Base-by-base conservation (phyloP, 2,113 vertebrate genomes). In the Neogobius melanostomus region DNA sequence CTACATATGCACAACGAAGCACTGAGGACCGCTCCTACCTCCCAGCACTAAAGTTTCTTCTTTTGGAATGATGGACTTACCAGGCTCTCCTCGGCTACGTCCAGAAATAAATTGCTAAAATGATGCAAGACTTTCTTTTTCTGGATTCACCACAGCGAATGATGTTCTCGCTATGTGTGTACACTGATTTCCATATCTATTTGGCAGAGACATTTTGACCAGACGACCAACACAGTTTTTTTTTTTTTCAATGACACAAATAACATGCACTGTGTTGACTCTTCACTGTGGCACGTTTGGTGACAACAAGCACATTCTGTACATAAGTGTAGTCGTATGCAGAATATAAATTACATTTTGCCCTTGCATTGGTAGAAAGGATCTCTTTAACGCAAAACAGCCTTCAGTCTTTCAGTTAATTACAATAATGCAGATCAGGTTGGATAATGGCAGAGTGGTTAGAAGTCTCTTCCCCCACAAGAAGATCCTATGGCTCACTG, bases 1-100 rank as follows among this genome's bases (percentile, higher is more conserved):
- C 82, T 80, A 88, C 79, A 84, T n/a, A 80, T 45, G 63, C 66
- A 64, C 69, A 57, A 11, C 77, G 69, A 71, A 74, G 66, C 70
- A 45, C 76, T 77, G 69, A 77, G 79, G 75, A 8, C 57, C 57
- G 1, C 57, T 4, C 36, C 12, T 6, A 11, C 28, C 36, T 2
- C 42, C 16, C 53, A 14, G 6, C 28, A 7, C 17, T 5, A 14
- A 56, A 59, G 56, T 59, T 59, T 59, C 56, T 3, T 14, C 54
- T 36, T n/a, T 57, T 12, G 21, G 28, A 59, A 42, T 5, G 8
- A 59, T 42, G 2, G 21, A 42, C 17, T 17, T n/a, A 16, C 16
- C 16, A 17, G 17, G 10, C 2, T 36, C 28, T 36, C 28, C 28
- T 49, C 9, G 12, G 3, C 48, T 2, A 11, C 48, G 12, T 5